Conservation (phyloP, 2,888 invertebrate species). For the Agonopterix alstromeriana region DNA sequence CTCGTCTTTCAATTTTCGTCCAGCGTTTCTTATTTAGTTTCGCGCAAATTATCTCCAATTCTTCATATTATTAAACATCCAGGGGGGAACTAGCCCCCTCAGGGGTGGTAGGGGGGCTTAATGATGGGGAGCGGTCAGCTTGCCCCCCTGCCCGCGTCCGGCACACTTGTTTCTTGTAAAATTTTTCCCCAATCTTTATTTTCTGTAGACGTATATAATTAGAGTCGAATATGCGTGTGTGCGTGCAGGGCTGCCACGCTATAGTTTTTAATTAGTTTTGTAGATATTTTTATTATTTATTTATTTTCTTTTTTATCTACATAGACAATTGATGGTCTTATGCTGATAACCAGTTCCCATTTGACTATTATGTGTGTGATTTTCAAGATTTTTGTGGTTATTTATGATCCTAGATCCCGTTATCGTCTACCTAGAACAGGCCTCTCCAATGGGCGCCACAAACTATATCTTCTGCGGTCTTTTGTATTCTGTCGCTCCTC, state of each 20-base stretch:
- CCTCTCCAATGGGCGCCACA: too few relatives aligned
- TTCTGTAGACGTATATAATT: constrained; percentile 76
- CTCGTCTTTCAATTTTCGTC: constrained; percentile 72
- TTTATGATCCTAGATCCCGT: too few relatives aligned
- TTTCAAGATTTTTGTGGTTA: too few relatives aligned
- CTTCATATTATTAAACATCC: constrained; percentile 77
- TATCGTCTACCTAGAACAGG: too few relatives aligned
- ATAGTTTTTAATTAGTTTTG: not conserved
- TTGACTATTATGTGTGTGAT: too few relatives aligned
- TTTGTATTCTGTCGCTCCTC: too few relatives aligned
- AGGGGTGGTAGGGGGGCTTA: constrained; percentile 44
- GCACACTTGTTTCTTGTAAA: constrained; percentile 75
- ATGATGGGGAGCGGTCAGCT: constrained; percentile 71
- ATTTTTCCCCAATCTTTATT: constrained; percentile 77
- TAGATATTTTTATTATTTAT: too few relatives aligned
- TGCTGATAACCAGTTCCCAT: too few relatives aligned
- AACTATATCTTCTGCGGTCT: too few relatives aligned
- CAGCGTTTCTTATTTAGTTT: constrained; percentile 76
- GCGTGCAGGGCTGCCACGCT: constrained; percentile 15
- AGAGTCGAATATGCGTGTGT: constrained; percentile 34
- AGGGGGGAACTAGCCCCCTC: constrained; percentile 62
- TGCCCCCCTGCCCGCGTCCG: constrained; percentile 46
- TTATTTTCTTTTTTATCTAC: too few relatives aligned
- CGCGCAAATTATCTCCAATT: constrained; percentile 78
- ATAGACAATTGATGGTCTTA: too few relatives aligned